Evolutionary conservation across 2,113 vertebrate genomes (phyloP).

Genomic region (Formicarius rufipectus): DNA sequence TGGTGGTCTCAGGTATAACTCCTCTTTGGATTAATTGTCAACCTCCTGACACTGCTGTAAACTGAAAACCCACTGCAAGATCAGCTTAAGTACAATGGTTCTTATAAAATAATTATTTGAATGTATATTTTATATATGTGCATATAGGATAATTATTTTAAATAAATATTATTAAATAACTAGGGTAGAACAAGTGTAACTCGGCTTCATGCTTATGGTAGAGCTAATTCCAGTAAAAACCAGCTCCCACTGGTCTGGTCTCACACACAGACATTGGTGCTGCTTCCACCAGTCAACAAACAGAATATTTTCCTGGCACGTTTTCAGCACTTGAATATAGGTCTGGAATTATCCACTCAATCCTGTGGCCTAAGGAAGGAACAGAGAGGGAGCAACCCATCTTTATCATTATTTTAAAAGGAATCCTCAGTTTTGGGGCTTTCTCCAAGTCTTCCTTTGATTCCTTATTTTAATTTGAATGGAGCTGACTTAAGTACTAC

Average conservation of each 20-base stretch:
- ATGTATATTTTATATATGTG: background rate
- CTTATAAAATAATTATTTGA: background rate
- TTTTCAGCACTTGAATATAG: background rate
- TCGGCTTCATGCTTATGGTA: background rate
- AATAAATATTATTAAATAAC: background rate
- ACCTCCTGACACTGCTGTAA: background rate
- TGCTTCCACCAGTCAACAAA: background rate
- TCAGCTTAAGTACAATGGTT: background rate
- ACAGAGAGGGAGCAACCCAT: background rate
- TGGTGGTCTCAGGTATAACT: background rate
- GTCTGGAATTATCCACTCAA: background rate
- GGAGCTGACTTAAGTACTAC: background rate
- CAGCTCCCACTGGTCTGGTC: background rate
- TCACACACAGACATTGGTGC: background rate
- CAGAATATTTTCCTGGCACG: background rate
- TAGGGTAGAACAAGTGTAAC: background rate
- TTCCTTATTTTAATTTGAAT: background rate
- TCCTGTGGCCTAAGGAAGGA: background rate
- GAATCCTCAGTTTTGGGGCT: background rate
- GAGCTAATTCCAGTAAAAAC: background rate
- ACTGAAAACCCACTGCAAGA: background rate
- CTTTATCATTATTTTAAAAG: background rate
- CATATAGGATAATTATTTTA: background rate
- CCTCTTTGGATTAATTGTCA: background rate
- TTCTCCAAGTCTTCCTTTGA: background rate